Conservation (phyloP, 2,888 invertebrate species). For the Siphonodentalium dalli region DNA sequence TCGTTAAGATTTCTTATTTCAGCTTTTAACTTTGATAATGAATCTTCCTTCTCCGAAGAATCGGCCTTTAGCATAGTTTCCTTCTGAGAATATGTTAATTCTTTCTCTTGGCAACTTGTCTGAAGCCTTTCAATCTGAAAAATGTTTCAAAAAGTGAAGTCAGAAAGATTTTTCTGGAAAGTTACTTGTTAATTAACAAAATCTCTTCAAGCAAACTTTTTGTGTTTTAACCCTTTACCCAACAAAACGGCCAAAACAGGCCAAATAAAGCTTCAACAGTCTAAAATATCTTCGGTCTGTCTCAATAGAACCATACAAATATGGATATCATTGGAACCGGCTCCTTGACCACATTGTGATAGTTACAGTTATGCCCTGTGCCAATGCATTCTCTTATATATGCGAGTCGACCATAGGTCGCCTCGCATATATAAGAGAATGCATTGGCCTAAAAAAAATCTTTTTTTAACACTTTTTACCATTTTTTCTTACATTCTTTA, state of each 20-base stretch:
- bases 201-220: not conserved
- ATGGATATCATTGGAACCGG: too few species aligned
- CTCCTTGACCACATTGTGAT: too few species aligned
- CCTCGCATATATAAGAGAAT: too few species aligned
- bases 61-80: slow-evolving; percentile 53
- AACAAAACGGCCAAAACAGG: not conserved
- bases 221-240: not conserved
- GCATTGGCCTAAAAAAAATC: too few species aligned
- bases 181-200: not conserved
- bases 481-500: too few species aligned
- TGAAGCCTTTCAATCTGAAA: slow-evolving; percentile 52
- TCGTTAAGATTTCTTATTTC: slow-evolving; percentile 58
- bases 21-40: slow-evolving; percentile 46
- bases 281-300: too few species aligned
- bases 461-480: too few species aligned
- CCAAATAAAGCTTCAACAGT: not conserved
- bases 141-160: not conserved
- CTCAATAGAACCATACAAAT: too few species aligned
- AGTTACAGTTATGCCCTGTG: too few species aligned
- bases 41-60: slow-evolving; percentile 52
- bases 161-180: not conserved
- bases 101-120: slow-evolving; percentile 52
- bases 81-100: slow-evolving; percentile 46
- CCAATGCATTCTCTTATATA: too few species aligned
- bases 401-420: too few species aligned